Percentiles rank a stretch among this genome's conserved stretches.
Evolutionary conservation across 2,797 vertebrate species (phyloP).

Genomic region (Eulemur rubriventer): DNA sequence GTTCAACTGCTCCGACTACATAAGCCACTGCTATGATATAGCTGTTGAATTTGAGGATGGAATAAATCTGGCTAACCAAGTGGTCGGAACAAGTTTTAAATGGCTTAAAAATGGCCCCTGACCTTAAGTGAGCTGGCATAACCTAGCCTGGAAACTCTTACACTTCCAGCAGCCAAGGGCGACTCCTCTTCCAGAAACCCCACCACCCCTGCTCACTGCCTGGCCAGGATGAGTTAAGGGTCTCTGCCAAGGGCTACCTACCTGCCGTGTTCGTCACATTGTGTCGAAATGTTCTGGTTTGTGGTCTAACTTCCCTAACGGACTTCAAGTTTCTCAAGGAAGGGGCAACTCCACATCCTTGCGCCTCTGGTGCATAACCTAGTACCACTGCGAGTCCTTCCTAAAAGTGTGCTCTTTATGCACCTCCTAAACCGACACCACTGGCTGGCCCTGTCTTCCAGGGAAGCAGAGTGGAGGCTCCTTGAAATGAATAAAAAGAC

Average conservation of each 20-base stretch:
- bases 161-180: not conserved
- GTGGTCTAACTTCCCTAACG: not conserved
- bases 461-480: not conserved
- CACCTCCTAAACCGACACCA: not conserved
- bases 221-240: not conserved
- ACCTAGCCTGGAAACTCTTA: not conserved
- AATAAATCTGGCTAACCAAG: not conserved
- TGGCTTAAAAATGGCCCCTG: not conserved
- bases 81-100: not conserved
- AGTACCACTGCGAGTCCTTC: not conserved
- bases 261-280: not conserved
- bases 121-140: not conserved
- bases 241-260: not conserved
- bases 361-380: not conserved
- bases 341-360: not conserved
- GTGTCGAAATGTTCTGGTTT: not conserved
- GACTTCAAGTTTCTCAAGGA: not conserved
- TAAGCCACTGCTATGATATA: not conserved
- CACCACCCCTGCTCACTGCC: fast-evolving
- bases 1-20: not conserved
- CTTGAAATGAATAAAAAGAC: not conserved
- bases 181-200: not conserved
- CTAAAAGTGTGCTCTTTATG: not conserved
- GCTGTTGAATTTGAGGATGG: not conserved
- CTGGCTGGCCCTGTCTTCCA: not conserved